Base-by-base conservation (phyloP, 2,888 invertebrate species). In the Clusia tigrina region DNA sequence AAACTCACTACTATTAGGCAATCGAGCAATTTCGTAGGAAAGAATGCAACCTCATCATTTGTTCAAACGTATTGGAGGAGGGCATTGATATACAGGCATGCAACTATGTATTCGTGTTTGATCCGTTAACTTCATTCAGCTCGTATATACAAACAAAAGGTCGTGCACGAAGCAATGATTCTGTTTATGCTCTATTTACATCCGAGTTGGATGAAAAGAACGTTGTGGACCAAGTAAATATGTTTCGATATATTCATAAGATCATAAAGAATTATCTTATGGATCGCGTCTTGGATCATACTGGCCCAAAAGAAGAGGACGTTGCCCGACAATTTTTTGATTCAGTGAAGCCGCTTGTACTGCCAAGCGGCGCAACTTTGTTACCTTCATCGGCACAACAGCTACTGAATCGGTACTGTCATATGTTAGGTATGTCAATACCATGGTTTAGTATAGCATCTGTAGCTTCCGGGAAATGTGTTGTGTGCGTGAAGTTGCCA, bases 81-180 rank as follows among this genome's bases (percentile, higher is more conserved):
- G 96, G 96, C 0, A 88, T 96, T 9, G 95, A 96, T 81, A 87
- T 96, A 25, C 91, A 91, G 2, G 87, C 88, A 25, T 98, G 97
- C 78, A 89, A 91, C 66, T 83, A 94, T 46, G 91, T 96, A 0
- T 75, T 96, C 18, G 88, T 91, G 55, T 93, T 90, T 77, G 93
- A 94, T 77, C 78, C 84, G 1, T 87, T 92, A 0, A 78, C 85
- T 57, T 90, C 92, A 72, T 93, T 92, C 71, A 86, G 93, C 55
- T 90, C 93, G 0, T 97, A 96, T 77, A 88, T 96, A 46, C 95
- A 96, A 82, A 92, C 94, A 65, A 95, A 95, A 87, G 95, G 88
- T 1, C 87, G 97, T 60, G 96, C 96, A 0, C 86, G 93, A n/a
- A 86, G 87, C 70, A 76, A 78, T 2, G 80, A 85, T 0, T 89